Base-by-base conservation (phyloP, 2,797 vertebrate genomes). In the Schizopygopsis malacanthus region DNA sequence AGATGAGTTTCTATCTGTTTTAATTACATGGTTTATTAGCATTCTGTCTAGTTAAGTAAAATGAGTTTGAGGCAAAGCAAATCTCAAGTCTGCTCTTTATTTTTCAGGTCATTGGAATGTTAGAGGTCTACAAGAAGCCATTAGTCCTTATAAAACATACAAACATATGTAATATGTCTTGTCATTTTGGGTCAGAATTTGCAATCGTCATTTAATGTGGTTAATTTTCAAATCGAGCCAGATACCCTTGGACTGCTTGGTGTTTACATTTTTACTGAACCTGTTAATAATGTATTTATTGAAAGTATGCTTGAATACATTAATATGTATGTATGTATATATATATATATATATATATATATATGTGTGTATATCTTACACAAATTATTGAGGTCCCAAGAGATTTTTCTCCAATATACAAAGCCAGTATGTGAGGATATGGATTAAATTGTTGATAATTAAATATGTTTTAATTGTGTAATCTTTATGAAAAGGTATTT, bases 51-150 rank as follows among this genome's bases (percentile, higher is more conserved):
- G 75, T 92, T 87, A 91, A 89, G 22, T 37, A 54, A 22, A 50
- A 88, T 91, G 91, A 92, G 91, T 92, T 91, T 91, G 93, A 93
- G 91, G 93, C 91, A 93, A 94, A 93, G 67, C 86, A 86, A 89
- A 90, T 89, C 86, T 89, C 90, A 88, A 90, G 89, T 90, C 69
- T 72, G 25, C 37, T 41, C 22, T 15, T 13, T 37, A 22, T 76
- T 77, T 12, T 22, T 7, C 33, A 39, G 20, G 18, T 54, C 2
- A 4, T 6, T 12, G 50, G 28, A 39, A 77, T 39, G 28, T 10
- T 52, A 5, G 16, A 52, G 47, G 25, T 54, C 47, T 76, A 11
- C 16, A 54, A 37, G 4, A 28, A 54, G 11, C 28, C 10, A 13
- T 13, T 73, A 50, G 43, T 73, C 72, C 16, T 75, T 50, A 50